Evolutionary conservation across 2,888 invertebrate species (phyloP), one percentile per base, ranked within the genome.

Genomic region (Acleris cristana): DNA sequence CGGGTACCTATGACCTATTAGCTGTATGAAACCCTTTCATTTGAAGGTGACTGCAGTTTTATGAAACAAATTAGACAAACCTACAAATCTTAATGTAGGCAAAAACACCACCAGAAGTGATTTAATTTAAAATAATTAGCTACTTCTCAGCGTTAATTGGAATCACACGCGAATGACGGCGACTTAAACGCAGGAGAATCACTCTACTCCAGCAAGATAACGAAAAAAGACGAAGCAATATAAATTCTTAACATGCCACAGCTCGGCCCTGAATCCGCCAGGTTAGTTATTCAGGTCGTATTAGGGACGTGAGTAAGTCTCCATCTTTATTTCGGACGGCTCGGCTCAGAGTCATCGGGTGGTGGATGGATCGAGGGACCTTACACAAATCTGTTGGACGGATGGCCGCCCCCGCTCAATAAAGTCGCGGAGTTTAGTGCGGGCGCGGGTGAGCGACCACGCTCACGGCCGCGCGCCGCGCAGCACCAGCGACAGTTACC

Each of bases 391-490:
- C 83, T 82, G 71, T 76, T 69, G 81, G 84, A 85, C 86, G 80
- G 80, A 74, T 76, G 76, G 71, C 83, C 87, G 86, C 88, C 88
- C 83, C 86, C 88, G 87, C 87, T 69, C 83, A 79, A 87, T 91
- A 90, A 89, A 90, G 75, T 78, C 74, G 71, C 72, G 75, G 75
- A 78, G 81, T 87, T 90, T 87, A 91, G 81, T 87, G 81, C 71
- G 72, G 69, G 70, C 58, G 70, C 83, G 88, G 89, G 90, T 91
- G 83, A 89, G 82, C 84, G 90, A 87, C 90, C 89, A 90, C 79
- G 79, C 84, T 90, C 90, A 90, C 76, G 90, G 90, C 76, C 88
- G 53, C 72, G 70, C 73, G 84, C 81, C 75, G 70, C 74, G 71
- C 78, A 77, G 70, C 78, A 77, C 64, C 73, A 71, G 67, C 77